Conservation (phyloP, 2,888 invertebrate species). For the Barypeithes pellucidus region DNA sequence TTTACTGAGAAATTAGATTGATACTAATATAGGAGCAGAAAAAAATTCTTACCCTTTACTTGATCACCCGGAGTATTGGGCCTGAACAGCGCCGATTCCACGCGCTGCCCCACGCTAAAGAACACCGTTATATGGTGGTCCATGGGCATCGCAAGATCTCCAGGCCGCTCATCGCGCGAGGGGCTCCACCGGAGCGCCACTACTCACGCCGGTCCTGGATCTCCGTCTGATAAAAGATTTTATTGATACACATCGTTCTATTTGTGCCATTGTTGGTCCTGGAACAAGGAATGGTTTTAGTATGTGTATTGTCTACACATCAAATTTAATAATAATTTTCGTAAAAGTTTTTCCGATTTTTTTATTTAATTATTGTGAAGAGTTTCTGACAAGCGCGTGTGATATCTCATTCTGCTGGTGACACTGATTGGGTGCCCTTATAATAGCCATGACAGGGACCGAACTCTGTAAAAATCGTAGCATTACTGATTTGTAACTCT, state of each 20-base stretch:
- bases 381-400: no score
- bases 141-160: conserved; percentile 70
- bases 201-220: conserved; percentile 35
- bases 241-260: not conserved
- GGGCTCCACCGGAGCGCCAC: conserved; percentile 64
- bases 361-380: no score
- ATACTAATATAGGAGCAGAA: not conserved
- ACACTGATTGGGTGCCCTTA: no score
- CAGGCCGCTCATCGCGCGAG: conserved; percentile 74
- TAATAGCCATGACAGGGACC: no score
- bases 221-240: not conserved
- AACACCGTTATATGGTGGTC: conserved; percentile 72
- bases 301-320: no score
- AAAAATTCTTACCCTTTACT: conserved; percentile 66
- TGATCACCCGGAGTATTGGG: conserved; percentile 68
- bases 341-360: no score
- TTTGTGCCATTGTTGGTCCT: not conserved
- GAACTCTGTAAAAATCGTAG: no score
- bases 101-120: conserved; percentile 70
- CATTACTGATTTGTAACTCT: no score
- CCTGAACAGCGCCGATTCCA: conserved; percentile 69
- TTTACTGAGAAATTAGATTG: no score
- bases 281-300: not conserved
- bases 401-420: no score
- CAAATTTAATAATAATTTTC: no score